These are phyloP conservation scores for Polydrusus pterygomalis DNA, from an alignment of 2,888 invertebrate genomes.

Conservation along the genomic window DNA sequence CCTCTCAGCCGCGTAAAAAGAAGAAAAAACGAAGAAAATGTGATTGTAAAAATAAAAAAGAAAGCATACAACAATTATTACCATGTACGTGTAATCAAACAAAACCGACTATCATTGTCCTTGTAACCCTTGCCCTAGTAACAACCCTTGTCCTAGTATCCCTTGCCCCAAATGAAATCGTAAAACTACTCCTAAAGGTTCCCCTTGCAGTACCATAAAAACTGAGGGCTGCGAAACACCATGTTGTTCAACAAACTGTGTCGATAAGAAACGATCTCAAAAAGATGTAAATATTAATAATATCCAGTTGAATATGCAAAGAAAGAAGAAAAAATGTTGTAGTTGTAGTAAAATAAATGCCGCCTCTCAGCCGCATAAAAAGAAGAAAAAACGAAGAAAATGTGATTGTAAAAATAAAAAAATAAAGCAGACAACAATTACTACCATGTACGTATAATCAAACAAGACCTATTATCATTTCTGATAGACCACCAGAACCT, in stretches of 20 bases:
- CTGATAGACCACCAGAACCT: conserved; percentile 41
- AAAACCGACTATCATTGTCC: too few species aligned
- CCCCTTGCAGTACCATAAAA: conserved; percentile 20
- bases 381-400: conserved; percentile 5
- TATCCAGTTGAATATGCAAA: conserved; percentile 39
- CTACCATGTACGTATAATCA: conserved; percentile 28
- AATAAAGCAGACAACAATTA: not conserved
- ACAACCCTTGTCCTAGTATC: too few species aligned
- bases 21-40: conserved; percentile 17
- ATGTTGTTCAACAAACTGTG: not conserved
- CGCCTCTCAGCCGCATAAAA: not conserved
- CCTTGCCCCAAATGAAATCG: not conserved
- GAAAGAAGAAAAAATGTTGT: conserved; percentile 25
- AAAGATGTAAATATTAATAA: conserved; percentile 51
- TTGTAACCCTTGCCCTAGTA: too few species aligned
- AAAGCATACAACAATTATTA: too few species aligned
- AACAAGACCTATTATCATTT: conserved; percentile 40
- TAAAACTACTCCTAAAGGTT: conserved; percentile 14
- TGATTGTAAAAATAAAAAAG: too few species aligned
- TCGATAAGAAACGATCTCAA: conserved; percentile 17
- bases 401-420: conserved; percentile 32
- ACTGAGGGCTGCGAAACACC: not conserved
- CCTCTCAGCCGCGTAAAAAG: not conserved
- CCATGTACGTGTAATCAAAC: too few species aligned
- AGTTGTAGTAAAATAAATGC: conserved; percentile 13